These are phyloP conservation scores for Pseudochromis fuscus DNA, from an alignment of 2,797 vertebrate genomes.

Conservation along the genomic window DNA sequence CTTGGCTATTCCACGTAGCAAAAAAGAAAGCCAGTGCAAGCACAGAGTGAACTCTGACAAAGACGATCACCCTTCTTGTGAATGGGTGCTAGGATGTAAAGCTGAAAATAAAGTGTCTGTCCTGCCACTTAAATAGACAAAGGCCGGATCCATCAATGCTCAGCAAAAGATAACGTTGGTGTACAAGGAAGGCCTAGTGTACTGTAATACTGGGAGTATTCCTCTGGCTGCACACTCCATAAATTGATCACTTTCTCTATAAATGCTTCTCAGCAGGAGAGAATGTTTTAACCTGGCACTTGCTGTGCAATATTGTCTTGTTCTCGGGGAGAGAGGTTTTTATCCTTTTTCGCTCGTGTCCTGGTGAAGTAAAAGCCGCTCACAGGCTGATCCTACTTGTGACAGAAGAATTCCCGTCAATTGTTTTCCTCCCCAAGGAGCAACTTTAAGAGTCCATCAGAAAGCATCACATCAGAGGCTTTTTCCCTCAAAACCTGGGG, in stretches of 20 bases:
- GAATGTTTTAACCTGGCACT: conserved; percentile 15
- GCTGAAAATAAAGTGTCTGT: conserved; percentile 65
- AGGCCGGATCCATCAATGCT: conserved; percentile 60
- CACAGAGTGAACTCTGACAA: conserved; percentile 48
- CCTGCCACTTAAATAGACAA: conserved; percentile 58
- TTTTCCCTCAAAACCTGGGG: conserved; percentile 31
- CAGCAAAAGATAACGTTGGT: conserved; percentile 42
- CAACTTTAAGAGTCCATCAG: conserved; percentile 45
- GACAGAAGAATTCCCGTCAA: conserved; percentile 41
- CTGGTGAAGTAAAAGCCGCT: conserved; percentile 48
- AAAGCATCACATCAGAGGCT: conserved; percentile 36
- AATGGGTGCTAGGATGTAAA: conserved; percentile 51
- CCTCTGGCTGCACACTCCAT: too few species aligned
- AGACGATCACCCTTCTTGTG: conserved; percentile 52
- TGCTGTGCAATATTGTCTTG: conserved; percentile 19
- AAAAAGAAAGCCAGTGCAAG: conserved; percentile 66
- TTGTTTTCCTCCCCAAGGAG: conserved; percentile 48
- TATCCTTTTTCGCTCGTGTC: conserved; percentile 22
- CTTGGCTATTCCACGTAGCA: conserved; percentile 32
- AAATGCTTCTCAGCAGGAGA: conserved; percentile 4
- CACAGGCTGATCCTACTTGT: conserved; percentile 41
- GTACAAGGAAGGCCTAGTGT: conserved; percentile 24
- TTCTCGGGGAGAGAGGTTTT: not conserved
- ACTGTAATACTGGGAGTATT: not conserved
- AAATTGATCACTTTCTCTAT: conserved; percentile 32